phyloP scores from a whole-genome alignment of 2,113 vertebrate genomes.

The Gulo gulo region DNA sequence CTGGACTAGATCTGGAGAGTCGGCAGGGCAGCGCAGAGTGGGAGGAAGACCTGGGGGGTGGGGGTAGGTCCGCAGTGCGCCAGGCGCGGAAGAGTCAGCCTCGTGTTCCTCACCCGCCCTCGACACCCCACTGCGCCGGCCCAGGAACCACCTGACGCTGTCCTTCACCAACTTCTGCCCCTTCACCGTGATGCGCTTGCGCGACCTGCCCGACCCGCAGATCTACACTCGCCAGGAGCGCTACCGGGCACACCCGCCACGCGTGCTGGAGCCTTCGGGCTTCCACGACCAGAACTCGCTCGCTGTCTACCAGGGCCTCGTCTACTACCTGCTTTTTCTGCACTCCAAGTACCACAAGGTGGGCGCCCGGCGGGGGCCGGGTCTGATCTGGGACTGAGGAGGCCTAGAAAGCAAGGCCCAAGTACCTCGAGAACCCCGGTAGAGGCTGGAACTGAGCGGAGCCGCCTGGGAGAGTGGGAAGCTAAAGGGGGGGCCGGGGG shows the following conservation, averaged over 20 bases:
- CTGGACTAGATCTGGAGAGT: not conserved
- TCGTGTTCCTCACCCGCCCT: accelerated
- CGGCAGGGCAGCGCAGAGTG: not conserved
- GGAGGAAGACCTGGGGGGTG: not conserved
- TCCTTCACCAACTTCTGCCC: slow-evolving; percentile 61
- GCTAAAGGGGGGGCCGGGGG: accelerated
- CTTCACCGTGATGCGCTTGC: slow-evolving; percentile 50
- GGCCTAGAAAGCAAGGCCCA: not conserved
- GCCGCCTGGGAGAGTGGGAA: not conserved
- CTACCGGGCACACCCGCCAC: slow-evolving; percentile 63
- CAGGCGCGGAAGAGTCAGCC: not conserved
- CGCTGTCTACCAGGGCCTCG: slow-evolving; percentile 76
- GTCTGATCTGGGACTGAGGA: not conserved
- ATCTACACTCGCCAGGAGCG: slow-evolving; percentile 71
- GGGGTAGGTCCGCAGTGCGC: not conserved
- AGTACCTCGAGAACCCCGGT: accelerated
- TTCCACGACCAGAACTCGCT: slow-evolving; percentile 69
- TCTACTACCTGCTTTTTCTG: slow-evolving; percentile 78
- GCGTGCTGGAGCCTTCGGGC: not conserved
- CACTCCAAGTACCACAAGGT: slow-evolving; percentile 79
- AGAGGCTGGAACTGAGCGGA: not conserved
- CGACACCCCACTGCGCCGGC: accelerated
- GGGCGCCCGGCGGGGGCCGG: not conserved
- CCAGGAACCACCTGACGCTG: not conserved
- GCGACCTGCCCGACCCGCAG: slow-evolving; percentile 41